Base-by-base conservation (phyloP, 1,140 invertebrate species). In the Atta texana region DNA sequence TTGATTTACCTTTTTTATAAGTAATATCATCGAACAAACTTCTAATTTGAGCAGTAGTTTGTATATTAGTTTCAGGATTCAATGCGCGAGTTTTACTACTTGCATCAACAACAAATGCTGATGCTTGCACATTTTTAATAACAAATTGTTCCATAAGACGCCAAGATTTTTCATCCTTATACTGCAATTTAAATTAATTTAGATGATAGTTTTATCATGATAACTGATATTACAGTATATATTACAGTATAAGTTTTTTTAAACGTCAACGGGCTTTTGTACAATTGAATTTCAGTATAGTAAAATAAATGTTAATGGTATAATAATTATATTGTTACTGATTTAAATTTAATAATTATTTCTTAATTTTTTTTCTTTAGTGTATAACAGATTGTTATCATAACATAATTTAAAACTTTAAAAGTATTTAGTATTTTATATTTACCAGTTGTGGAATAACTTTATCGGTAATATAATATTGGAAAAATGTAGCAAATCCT, bases 81-180 rank as follows among this genome's bases (percentile, higher is more conserved):
- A 98, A 97, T 2, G 98, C 96, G 92, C 98, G 98, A 0, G 97
- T 96, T 8, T 95, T 96, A 12, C 95, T 93, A 0, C 96, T 94
- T 3, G 96, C 96, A 94, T 98, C 98, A 21, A 96, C 92, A 55
- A 96, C 94, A 78, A 98, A 96, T 2, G 96, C 96, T 68, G 95
- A 94, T 39, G 95, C 95, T 86, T 98, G 97, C 24, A 97, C 92
- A 8, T 96, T 96, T 64, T 97, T 95, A 14, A 97, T 94, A 14
- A 98, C 96, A 93, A 98, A 98, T 93, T 97, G 97, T 87, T 98
- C 97, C 96, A 97, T 96, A 96, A 98, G 97, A 90, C 96, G 96
- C 97, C 97, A 98, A 77, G 53, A 55, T 10, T 96, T 93, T 8
- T 96, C 95, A 75, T 95, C 93, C 0, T 44, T 0, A 53, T 96